Percentiles rank a stretch among this genome's conserved stretches.
Evolutionary conservation across 1,140 invertebrate genomes (phyloP).

Genomic region (Drosophila tristis): DNA sequence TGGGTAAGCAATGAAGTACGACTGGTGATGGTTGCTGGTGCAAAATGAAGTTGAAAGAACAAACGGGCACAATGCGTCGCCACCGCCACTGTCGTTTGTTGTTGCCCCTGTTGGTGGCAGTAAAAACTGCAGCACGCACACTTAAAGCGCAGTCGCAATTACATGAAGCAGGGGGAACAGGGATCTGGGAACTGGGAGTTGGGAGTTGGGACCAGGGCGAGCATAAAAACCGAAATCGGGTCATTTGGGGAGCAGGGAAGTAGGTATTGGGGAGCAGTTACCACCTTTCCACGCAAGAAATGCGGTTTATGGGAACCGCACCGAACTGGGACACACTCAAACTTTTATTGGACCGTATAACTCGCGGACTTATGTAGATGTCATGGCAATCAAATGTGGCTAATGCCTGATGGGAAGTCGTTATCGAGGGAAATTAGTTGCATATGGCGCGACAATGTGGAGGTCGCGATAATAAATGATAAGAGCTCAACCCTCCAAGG

Average conservation of each 20-base stretch:
- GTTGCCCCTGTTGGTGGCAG: constrained; percentile 59
- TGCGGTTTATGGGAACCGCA: constrained; percentile 36
- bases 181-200: constrained; percentile 7
- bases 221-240: constrained; percentile 78
- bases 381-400: constrained; percentile 55
- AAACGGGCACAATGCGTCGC: constrained; percentile 72
- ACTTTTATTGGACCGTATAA: constrained; percentile 46
- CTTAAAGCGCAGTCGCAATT: constrained; percentile 65
- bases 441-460: constrained; percentile 23
- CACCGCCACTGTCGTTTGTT: constrained; percentile 25
- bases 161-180: constrained; percentile 12
- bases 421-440: constrained; percentile 53
- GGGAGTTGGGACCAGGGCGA: constrained; percentile 26
- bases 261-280: constrained; percentile 3
- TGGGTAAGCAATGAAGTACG: constrained; percentile 66
- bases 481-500: neutral
- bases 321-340: constrained; percentile 24
- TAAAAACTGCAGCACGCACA: constrained; percentile 80
- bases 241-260: constrained; percentile 54
- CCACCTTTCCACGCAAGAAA: constrained; percentile 27
- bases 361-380: constrained; percentile 44
- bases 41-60: constrained; percentile 71
- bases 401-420: constrained; percentile 41
- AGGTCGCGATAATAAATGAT: constrained; percentile 42
- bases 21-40: constrained; percentile 34